Evolutionary conservation across 2,797 vertebrate genomes (phyloP).

Genomic region (Masticophis lateralis): DNA sequence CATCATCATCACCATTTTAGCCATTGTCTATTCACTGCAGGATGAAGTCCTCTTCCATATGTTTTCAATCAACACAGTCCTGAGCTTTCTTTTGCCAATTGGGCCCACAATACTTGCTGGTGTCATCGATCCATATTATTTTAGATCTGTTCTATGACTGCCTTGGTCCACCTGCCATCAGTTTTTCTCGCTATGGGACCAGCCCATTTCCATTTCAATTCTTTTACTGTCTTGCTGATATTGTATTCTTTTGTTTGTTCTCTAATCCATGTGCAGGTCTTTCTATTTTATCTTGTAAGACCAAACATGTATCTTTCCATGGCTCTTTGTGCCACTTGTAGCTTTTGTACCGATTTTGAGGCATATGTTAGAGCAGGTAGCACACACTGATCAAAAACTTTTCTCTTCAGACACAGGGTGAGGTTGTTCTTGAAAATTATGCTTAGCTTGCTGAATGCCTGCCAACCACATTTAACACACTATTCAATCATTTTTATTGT

Average conservation of each 20-base stretch:
- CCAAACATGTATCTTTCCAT: neutral
- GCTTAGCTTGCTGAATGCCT: neutral
- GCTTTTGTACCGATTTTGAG: neutral
- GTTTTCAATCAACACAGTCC: neutral
- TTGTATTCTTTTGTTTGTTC: neutral
- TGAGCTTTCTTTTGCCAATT: neutral
- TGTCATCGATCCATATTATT: neutral
- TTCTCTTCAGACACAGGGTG: neutral
- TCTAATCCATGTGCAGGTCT: neutral
- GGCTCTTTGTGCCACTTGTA: neutral
- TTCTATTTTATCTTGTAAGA: neutral
- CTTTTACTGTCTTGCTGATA: neutral
- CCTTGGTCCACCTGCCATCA: neutral
- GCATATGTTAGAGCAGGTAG: neutral
- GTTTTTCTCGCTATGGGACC: neutral
- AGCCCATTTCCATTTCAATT: neutral
- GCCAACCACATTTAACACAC: neutral
- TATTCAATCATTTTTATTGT: neutral
- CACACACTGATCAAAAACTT: neutral
- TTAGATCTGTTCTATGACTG: neutral
- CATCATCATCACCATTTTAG: neutral
- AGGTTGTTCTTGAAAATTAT: neutral
- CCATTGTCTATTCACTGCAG: neutral
- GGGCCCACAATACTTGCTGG: neutral
- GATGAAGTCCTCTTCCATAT: neutral